These are phyloP conservation scores for Drosophila paulistorum DNA, from an alignment of 1,140 invertebrate genomes.

Conservation along the genomic window DNA sequence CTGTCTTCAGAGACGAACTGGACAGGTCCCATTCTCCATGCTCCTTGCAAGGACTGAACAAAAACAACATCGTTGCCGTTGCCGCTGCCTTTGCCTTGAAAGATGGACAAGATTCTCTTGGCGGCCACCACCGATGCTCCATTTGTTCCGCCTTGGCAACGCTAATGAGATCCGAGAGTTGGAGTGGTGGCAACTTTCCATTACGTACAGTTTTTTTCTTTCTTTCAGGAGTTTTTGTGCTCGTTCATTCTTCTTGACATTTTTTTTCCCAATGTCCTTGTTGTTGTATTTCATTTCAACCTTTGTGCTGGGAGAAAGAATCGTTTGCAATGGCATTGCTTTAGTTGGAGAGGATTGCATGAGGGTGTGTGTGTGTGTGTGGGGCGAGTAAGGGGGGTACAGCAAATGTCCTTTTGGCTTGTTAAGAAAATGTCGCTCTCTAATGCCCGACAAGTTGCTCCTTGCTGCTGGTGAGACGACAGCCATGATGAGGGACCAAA, in stretches of 20 bases:
- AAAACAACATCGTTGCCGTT: not conserved
- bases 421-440: constrained; percentile 80
- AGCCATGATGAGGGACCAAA: not conserved
- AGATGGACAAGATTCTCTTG: constrained; percentile 14
- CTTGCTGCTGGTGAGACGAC: constrained; percentile 22
- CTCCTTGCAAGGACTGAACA: not conserved
- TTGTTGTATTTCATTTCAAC: constrained; percentile 64
- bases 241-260: constrained; percentile 17
- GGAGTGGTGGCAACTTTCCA: constrained; percentile 67
- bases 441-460: constrained; percentile 59
- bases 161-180: constrained; percentile 78
- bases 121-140: constrained; percentile 8
- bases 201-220: constrained; percentile 56
- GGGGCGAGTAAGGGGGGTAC: constrained; percentile 22
- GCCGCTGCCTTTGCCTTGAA: not conserved
- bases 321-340: constrained; percentile 10
- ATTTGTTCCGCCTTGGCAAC: constrained; percentile 45
- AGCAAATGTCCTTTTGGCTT: constrained; percentile 79
- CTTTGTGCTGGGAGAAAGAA: constrained; percentile 28
- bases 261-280: constrained; percentile 19
- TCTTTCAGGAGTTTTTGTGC: constrained; percentile 24
- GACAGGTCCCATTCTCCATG: not conserved
- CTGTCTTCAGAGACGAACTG: constrained; percentile 4
- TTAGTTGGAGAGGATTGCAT: not conserved
- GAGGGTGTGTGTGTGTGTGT: too few relatives aligned